Base-by-base conservation (phyloP, 2,797 vertebrate species). In the Garrulus glandarius region DNA sequence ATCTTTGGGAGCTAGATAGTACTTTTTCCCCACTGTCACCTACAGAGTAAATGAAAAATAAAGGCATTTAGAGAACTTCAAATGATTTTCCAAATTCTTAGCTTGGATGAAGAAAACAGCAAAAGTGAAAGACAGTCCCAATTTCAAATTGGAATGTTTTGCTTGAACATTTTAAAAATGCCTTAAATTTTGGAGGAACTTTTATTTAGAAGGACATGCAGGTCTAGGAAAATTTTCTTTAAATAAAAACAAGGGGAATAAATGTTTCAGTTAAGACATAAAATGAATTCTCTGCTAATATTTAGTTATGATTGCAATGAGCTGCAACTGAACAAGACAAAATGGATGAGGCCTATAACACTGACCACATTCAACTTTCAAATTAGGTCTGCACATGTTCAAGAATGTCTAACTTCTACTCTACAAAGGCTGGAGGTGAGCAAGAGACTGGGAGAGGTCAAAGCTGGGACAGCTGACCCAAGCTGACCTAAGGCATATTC, bases 71-170 rank as follows among this genome's bases (percentile, higher is more conserved):
- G 22, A 22, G 21, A 61, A 74, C 11, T 43, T 39, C 2, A 22
- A 22, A 6, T 4, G 1, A 46, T 70, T 92, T 92, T 84, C 56
- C 1, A 84, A 71, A 78, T 49, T 5, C 0, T 74, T 84, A 5
- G 1, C 60, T 29, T 22, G 10, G 17, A 46, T 55, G 81, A 14
- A 56, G 26, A 24, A 78, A 89, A 60, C 18, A 34, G 0, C 14
- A 39, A 52, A 86, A 46, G 1, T 0, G 3, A 43, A 84, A 77
- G 4, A 13, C 2, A 24, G 13, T 2, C 2, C 0, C 2, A 22
- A 5, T 57, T 84, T 7, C 11, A 71, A 72, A 37, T 3, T 1
- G 23, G 44, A 89, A 32, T 1, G 0, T 16, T 32, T 89, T 49
- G 8, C 6, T 55, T 61, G 2, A 76, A 36, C 0, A 32, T 43